Base-by-base conservation (phyloP, 2,797 vertebrate genomes). In the Lagodon rhomboides region DNA sequence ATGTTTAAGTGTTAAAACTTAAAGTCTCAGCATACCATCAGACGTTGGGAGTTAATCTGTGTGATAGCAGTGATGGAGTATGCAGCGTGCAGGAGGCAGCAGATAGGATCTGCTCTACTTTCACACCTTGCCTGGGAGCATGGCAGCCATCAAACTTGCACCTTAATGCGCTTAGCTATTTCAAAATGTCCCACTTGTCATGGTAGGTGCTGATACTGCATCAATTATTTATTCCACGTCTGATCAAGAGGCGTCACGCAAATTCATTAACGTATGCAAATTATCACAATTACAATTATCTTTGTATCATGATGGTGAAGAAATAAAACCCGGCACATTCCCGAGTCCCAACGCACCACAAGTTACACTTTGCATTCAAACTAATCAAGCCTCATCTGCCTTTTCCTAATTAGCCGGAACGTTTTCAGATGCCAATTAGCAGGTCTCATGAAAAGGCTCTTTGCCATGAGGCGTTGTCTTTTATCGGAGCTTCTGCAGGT, bases 371-470 rank as follows among this genome's bases (percentile, higher is more conserved):
- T 83, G 92, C 86, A 95, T 95, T 95, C 94, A 94, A 95, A 94
- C 93, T 94, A 94, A 95, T 94, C 94, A 93, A 92, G 94, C 90
- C 94, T 96, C 94, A 95, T 96, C 94, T 96, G 95, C 94, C 92
- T 95, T 88, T 86, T 91, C 78, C 91, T 95, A 95, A 96, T 96
- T 96, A 96, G 94, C 89, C 89, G 75, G 83, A 93, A 92, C 92
- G 85, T 95, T 95, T 94, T 95, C 94, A 94, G 93, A 95, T 95
- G 94, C 95, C 95, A 96, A 96, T 96, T 96, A 96, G 93, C 94
- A 81, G 94, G 90, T 94, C 93, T 94, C 87, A 80, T 93, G 91
- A 94, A 92, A 94, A 94, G 94, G 86, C 90, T 95, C 93, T 93
- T 89, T 91, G 93, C 92, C 92, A 94, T 68, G 89, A 94, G 92